A percentile compares a stretch with the other conserved stretches of the same genome.
Conservation (phyloP, 1,140 invertebrate genomes). For the Zophobas morio region DNA sequence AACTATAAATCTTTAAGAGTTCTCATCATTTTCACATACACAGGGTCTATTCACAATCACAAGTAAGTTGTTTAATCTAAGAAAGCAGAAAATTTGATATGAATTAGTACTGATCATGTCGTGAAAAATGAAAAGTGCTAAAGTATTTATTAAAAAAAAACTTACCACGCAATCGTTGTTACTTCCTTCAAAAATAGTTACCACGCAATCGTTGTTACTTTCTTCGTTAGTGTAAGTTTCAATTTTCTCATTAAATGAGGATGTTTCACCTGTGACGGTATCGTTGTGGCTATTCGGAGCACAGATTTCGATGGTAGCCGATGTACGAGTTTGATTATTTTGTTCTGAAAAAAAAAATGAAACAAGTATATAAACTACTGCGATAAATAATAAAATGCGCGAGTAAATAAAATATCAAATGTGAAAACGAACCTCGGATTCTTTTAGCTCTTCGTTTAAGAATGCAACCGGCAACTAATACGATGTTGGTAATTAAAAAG, state of each 20-base stretch:
- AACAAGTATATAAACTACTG: background rate
- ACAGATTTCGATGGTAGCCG: constrained; percentile 96
- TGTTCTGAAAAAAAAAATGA: constrained; percentile 61
- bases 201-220: constrained; percentile 80
- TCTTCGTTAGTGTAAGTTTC: constrained; percentile 90
- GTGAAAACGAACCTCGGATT: constrained; percentile 72
- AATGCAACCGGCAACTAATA: constrained; percentile 87
- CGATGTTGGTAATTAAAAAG: constrained; percentile 85
- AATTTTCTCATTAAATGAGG: constrained; percentile 93
- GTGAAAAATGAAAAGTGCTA: too few species aligned
- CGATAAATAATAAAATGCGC: too few species aligned
- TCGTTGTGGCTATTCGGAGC: constrained; percentile 94
- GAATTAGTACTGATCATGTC: too few species aligned
- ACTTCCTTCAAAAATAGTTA: too few species aligned
- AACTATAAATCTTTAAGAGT: too few species aligned
- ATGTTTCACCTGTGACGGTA: constrained; percentile 92
- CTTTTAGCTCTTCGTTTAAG: constrained; percentile 81
- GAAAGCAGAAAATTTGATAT: too few species aligned
- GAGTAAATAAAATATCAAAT: background rate
- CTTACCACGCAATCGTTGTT: constrained; percentile 71
- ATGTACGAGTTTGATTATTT: constrained; percentile 82
- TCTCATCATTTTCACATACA: too few species aligned
- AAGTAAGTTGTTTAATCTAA: too few species aligned
- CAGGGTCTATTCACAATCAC: too few species aligned
- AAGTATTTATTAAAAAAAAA: constrained; percentile 57